Conservation (phyloP, 2,888 invertebrate species). For the Polydesmus complanatus region DNA sequence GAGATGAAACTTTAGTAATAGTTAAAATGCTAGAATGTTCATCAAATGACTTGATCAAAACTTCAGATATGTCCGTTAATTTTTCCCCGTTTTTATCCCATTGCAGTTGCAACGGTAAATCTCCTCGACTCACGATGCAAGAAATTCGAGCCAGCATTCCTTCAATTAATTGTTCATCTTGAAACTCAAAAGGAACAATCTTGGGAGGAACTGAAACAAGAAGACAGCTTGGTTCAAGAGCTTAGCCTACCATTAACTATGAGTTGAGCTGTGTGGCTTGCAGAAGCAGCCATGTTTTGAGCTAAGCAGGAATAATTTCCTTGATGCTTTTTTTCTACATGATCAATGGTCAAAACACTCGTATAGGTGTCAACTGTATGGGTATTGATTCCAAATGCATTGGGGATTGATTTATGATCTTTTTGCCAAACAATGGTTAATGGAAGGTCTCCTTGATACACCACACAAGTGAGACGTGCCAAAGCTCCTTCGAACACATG, state of each 20-base stretch:
- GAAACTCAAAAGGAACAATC: conserved; percentile 57
- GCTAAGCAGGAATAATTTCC: conserved; percentile 19
- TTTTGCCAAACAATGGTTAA: conserved; percentile 52
- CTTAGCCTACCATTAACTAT: conserved; percentile 19
- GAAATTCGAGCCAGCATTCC: conserved; percentile 50
- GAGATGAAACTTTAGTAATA: conserved; percentile 15
- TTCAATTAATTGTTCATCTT: conserved; percentile 59
- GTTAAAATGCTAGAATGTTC: conserved; percentile 18
- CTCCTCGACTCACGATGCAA: conserved; percentile 29
- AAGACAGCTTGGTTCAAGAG: neutral
- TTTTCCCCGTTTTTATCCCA: conserved; percentile 39
- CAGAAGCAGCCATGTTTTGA: conserved; percentile 17
- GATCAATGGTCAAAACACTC: conserved; percentile 19
- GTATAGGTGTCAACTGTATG: conserved; percentile 18
- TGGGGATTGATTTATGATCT: conserved; percentile 36
- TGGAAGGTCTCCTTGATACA: conserved; percentile 28
- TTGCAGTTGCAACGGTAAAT: conserved; percentile 26
- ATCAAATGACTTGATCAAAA: conserved; percentile 15
- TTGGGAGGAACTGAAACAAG: conserved; percentile 42
- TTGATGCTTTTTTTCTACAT: conserved; percentile 16
- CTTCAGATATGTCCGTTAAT: conserved; percentile 9
- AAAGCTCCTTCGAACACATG: conserved; percentile 19
- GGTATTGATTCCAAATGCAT: conserved; percentile 12
- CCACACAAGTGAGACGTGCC: conserved; percentile 20
- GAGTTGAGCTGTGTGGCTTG: conserved; percentile 17